Evolutionary conservation across 2,888 invertebrate species (phyloP).

Genomic region (Ditula angustiorana): DNA sequence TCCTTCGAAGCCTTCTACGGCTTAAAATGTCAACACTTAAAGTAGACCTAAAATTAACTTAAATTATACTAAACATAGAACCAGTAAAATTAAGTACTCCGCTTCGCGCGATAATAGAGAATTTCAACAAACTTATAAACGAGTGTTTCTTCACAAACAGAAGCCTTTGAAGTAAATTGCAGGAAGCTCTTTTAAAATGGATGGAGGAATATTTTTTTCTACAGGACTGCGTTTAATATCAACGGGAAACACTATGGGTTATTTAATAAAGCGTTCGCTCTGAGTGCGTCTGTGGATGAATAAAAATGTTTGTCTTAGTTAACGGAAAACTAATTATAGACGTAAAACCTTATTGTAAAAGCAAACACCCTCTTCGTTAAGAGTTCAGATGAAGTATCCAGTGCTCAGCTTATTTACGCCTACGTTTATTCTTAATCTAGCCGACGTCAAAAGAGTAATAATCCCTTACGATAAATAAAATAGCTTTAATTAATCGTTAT

Average conservation of each 20-base stretch:
- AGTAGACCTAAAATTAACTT: neutral
- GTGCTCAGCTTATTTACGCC: no score
- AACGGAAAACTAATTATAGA: neutral
- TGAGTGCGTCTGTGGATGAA: no score
- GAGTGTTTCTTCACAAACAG: constrained; percentile 25
- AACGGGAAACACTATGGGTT: constrained; percentile 8
- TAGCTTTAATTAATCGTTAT: no score
- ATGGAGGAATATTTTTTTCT: constrained; percentile 18
- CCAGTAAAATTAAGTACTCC: neutral
- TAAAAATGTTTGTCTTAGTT: neutral
- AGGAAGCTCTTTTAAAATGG: constrained; percentile 21
- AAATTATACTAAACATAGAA: neutral
- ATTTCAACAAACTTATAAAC: constrained; percentile 10
- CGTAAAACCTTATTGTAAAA: no score
- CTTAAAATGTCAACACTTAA: no score
- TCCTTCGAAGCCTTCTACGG: no score
- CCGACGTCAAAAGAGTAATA: no score
- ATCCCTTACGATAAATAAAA: no score
- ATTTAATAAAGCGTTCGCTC: constrained; percentile 11
- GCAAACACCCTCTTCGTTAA: no score
- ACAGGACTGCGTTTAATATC: constrained; percentile 1
- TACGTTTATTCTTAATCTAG: no score
- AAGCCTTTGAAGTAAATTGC: constrained; percentile 29
- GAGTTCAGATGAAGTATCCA: no score
- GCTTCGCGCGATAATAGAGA: neutral